These are phyloP conservation scores for Calephelis virginiensis DNA, from an alignment of 1,140 invertebrate genomes.

Conservation along the genomic window DNA sequence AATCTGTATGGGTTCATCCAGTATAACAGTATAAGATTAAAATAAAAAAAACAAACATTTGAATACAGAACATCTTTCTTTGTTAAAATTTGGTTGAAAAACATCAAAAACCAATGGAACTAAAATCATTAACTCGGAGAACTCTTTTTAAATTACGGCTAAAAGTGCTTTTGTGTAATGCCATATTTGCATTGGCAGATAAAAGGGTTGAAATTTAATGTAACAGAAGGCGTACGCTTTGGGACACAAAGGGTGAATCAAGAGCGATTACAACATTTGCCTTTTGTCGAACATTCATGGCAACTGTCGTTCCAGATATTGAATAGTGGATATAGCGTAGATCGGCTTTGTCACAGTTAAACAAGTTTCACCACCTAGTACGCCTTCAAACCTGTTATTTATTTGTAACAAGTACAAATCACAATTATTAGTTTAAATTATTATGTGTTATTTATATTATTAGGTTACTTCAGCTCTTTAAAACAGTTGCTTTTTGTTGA, in stretches of 20 bases:
- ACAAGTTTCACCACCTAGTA: conserved; percentile 42
- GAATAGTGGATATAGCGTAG: conserved; percentile 21
- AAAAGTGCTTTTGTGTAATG: conserved; percentile 13
- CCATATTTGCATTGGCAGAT: conserved; percentile 23
- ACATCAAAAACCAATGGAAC: not conserved
- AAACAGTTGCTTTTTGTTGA: no score
- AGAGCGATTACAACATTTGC: conserved; percentile 33
- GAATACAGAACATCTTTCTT: no score
- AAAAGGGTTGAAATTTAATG: conserved; percentile 50
- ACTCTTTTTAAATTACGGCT: conserved; percentile 10
- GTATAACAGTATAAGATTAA: no score
- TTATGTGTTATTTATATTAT: no score
- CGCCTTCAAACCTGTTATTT: conserved; percentile 50
- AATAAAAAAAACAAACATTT: no score
- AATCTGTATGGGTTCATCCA: no score
- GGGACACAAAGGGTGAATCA: conserved; percentile 38
- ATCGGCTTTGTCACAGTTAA: conserved; percentile 32
- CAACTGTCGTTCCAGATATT: conserved; percentile 25
- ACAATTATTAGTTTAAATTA: not conserved
- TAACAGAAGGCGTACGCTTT: conserved; percentile 46
- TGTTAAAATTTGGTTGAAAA: not conserved
- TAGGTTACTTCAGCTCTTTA: no score
- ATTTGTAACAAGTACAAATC: conserved; percentile 33
- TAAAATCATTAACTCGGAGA: not conserved
- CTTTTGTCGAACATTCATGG: conserved; percentile 28